phyloP scores from a whole-genome alignment of 2,888 invertebrate genomes.

The Metalampra italica region DNA sequence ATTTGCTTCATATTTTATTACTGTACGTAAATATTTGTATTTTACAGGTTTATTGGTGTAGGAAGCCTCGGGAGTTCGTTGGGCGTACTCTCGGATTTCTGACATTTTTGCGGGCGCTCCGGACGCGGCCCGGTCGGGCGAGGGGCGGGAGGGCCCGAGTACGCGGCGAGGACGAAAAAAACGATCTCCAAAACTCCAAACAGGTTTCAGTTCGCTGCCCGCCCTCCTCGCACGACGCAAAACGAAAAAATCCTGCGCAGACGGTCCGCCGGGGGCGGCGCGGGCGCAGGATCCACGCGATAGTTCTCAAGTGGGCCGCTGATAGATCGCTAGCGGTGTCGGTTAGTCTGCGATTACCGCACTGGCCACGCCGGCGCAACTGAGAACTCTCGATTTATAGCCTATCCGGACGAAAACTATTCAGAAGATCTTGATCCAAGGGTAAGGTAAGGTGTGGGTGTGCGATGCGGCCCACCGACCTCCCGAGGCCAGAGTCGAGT shows the following conservation, averaged over 20 bases:
- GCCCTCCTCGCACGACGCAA: slow-evolving; percentile 62
- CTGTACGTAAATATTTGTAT: slow-evolving; percentile 36
- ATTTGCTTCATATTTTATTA: slow-evolving; percentile 49
- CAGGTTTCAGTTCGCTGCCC: slow-evolving; percentile 60
- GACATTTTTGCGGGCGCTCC: slow-evolving; percentile 51
- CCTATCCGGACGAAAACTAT: slow-evolving; percentile 16
- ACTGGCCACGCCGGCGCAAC: slow-evolving; percentile 31
- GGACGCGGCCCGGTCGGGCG: slow-evolving; percentile 41
- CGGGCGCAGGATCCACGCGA: slow-evolving; percentile 36
- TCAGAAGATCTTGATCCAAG: slow-evolving; percentile 13
- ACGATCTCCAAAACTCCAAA: slow-evolving; percentile 68
- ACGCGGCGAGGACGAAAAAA: slow-evolving; percentile 61
- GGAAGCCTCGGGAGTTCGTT: slow-evolving; percentile 57
- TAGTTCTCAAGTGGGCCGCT: slow-evolving; percentile 51
- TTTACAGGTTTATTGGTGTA: slow-evolving; percentile 45
- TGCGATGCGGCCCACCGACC: slow-evolving; percentile 34
- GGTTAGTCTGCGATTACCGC: slow-evolving; percentile 29
- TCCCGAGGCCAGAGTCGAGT: slow-evolving; percentile 35
- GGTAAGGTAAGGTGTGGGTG: neutral
- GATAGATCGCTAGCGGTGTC: slow-evolving; percentile 44
- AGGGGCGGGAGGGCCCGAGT: slow-evolving; percentile 41
- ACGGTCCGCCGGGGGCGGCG: slow-evolving; percentile 41
- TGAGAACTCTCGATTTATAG: slow-evolving; percentile 29
- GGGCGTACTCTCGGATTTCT: slow-evolving; percentile 47
- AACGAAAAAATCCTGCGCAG: slow-evolving; percentile 59